Percentiles rank a stretch among this genome's conserved stretches.
phyloP scores from a whole-genome alignment of 2,888 invertebrate species.

The Uloborus plumipes region DNA sequence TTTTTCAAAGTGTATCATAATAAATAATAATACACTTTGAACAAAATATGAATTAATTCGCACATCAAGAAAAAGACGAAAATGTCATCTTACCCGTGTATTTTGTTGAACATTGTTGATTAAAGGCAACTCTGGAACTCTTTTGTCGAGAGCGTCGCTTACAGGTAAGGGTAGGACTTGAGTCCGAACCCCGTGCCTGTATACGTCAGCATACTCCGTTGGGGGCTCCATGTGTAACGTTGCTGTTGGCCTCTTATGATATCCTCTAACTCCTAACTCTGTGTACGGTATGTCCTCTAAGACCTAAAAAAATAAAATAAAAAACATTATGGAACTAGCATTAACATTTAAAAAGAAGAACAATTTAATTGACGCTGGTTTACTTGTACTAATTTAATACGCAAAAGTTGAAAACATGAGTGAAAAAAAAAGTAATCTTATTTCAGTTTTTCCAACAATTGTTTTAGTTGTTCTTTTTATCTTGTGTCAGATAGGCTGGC shows the following conservation, averaged over 20 bases:
- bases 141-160: slow-evolving; percentile 57
- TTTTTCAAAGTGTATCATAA: too few relatives aligned
- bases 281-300: slow-evolving; percentile 56
- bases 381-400: too few relatives aligned
- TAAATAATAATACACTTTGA: too few relatives aligned
- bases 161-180: slow-evolving; percentile 58
- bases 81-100: slow-evolving; percentile 43
- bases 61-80: too few relatives aligned
- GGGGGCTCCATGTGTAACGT: slow-evolving; percentile 58
- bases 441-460: too few relatives aligned
- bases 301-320: slow-evolving; percentile 15
- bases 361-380: too few relatives aligned
- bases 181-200: slow-evolving; percentile 43
- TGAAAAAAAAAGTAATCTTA: neutral
- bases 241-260: slow-evolving; percentile 43
- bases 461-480: too few relatives aligned
- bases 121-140: slow-evolving; percentile 55
- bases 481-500: too few relatives aligned
- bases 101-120: slow-evolving; percentile 61
- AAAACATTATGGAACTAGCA: neutral
- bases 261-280: slow-evolving; percentile 44
- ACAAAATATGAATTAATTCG: too few relatives aligned
- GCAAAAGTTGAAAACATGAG: too few relatives aligned
- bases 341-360: too few relatives aligned
- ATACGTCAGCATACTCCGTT: slow-evolving; percentile 51